Conservation (phyloP, 2,113 vertebrate genomes). For the Actinemys pallida region DNA sequence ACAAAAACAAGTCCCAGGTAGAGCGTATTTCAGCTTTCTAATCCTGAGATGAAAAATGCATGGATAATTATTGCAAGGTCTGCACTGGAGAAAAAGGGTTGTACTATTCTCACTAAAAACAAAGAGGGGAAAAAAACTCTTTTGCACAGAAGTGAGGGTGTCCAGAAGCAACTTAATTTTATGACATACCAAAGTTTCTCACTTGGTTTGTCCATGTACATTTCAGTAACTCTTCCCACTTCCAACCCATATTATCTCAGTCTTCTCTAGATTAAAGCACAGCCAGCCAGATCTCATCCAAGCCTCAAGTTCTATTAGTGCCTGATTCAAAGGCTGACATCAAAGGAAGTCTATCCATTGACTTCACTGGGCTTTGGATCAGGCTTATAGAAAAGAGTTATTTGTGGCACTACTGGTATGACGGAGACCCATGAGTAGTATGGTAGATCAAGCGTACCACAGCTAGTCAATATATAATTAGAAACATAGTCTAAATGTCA, state of each 20-base stretch:
- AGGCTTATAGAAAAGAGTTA: neutral
- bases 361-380: neutral
- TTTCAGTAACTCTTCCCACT: constrained; percentile 10
- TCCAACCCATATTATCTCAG: neutral
- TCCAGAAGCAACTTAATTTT: constrained; percentile 63
- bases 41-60: constrained; percentile 61
- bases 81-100: neutral
- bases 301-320: constrained; percentile 47
- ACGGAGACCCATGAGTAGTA: neutral
- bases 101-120: constrained; percentile 7
- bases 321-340: neutral
- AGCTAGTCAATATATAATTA: neutral
- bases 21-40: constrained; percentile 44
- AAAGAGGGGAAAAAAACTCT: neutral
- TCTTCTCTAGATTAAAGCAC: constrained; percentile 25
- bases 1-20: constrained; percentile 70
- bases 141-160: constrained; percentile 60
- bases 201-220: constrained; percentile 32
- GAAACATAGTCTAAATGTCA: neutral
- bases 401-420: neutral
- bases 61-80: neutral
- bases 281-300: neutral
- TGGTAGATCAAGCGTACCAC: neutral
- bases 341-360: constrained; percentile 6
- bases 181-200: constrained; percentile 51